Base-by-base conservation (phyloP, 2,888 invertebrate genomes). In the Anthophora plumipes region DNA sequence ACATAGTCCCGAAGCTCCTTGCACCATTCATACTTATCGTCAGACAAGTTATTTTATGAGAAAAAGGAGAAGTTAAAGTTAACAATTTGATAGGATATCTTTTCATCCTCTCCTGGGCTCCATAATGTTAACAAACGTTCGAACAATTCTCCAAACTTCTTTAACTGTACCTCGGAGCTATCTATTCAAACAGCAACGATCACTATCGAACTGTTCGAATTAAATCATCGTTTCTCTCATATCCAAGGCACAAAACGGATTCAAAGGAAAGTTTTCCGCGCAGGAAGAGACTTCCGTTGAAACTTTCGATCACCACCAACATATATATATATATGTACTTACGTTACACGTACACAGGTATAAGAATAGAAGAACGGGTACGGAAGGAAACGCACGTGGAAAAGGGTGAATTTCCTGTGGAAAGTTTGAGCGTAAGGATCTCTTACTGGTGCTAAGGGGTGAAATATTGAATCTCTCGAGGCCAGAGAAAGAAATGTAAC, bases 391-490 rank as follows among this genome's bases (percentile, higher is more conserved):
- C 67, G 64, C 55, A 63, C 48, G 55, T 55, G 71, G 59, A 50
- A 75, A 80, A 63, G 75, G 68, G 73, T 68, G 81, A 69, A 80
- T 76, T 80, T 81, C 55, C 60, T 31, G 81, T 60, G 75, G 60
- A 81, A 82, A 80, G 81, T 80, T 80, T 64, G 55, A 74, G 81
- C 66, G 81, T 39, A 57, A 61, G 81, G 83, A 74, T 83, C 83
- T 69, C 71, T 84, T 80, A 70, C 70, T 60, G 70, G 60, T 48
- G 77, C 70, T 77, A 77, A 83, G 66, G 80, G 84, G 83, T 84
- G 84, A 84, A 84, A 84, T 84, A 84, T 84, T 61, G 83, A 83
- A 83, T 84, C 80, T 69, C 79, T 82, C 70, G 70, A 48, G 74
- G 50, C 4, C 63, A 37, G 31, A 43, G 76, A 68, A 81, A 83